These are phyloP conservation scores for Synergus japonicus DNA, from an alignment of 2,888 invertebrate species.

Conservation along the genomic window DNA sequence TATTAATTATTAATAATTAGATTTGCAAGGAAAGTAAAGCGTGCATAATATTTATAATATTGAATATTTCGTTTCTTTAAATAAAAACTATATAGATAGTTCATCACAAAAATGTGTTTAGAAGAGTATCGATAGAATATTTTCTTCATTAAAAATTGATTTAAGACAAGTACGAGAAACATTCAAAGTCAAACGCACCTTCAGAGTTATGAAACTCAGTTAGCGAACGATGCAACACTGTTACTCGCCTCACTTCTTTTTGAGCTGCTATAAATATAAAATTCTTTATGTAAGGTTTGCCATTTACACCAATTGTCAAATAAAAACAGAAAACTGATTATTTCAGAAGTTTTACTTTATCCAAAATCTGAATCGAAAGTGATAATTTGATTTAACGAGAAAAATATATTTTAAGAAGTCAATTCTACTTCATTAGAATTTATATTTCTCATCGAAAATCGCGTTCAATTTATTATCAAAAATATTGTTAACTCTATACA, in stretches of 20 bases:
- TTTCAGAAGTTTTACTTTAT: neutral
- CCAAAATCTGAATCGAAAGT: neutral
- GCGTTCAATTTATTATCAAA: neutral
- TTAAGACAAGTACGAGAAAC: neutral
- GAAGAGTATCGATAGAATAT: neutral
- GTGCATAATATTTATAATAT: neutral
- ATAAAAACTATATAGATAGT: neutral
- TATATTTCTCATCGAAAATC: neutral
- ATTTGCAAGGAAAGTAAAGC: neutral
- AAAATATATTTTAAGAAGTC: neutral
- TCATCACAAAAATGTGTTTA: neutral
- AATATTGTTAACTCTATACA: no score
- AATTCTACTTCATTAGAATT: neutral
- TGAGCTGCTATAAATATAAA: conserved; percentile 55
- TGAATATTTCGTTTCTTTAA: neutral
- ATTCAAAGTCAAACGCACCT: conserved; percentile 57
- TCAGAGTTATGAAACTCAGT: conserved; percentile 69
- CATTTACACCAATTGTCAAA: neutral
- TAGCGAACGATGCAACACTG: conserved; percentile 68
- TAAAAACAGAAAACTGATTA: neutral
- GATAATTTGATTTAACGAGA: neutral
- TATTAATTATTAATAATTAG: neutral
- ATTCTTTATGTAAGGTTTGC: conserved; percentile 11
- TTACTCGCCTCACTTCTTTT: conserved; percentile 70
- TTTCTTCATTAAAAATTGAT: neutral